Base-by-base conservation (phyloP, 2,797 vertebrate genomes). In the Myotis pilosus region DNA sequence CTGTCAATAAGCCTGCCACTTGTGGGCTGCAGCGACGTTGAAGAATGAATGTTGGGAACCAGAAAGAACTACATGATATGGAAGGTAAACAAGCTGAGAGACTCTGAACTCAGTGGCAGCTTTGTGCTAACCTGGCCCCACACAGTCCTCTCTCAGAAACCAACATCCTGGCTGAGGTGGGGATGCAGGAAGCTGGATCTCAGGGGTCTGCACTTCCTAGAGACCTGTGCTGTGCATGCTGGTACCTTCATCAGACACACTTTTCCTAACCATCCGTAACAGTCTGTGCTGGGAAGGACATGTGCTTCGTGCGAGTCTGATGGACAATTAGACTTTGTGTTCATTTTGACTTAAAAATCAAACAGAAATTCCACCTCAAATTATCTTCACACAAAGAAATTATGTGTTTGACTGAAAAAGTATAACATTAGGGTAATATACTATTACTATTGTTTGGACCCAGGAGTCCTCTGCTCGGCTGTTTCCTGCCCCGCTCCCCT, bases 261-360 rank as follows among this genome's bases (percentile, higher is more conserved):
- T 19, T 60, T 64, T 30, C 38, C 17, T 64, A n/a, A 36, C 36
- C 9, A 47, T 79, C 15, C 15, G 1, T 28, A 23, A 53, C 20
- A 33, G 28, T 69, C 25, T 71, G 8, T 47, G 28, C 16, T 51
- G 30, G 33, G n/a, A 41, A 10, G 20, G 33, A 51, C 11, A 13
- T 44, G 23, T 33, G 25, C n/a, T 87, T 80, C 30, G 0, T 71
- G n/a, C 23, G 60, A 20, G 0, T 82, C 36, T 62, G 22, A 71
- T 16, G 5, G 41, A 80, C 69, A 88, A 9, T 44, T 55, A 64
- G 8, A 9, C 15, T 57, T 25, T 44, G 47, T 81, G 30, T 38
- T 93, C 19, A 33, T 69, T 91, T 91, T 4, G 9, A 51, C 8
- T 72, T 91, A 62, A 92, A 79, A 84, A n/a, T 49, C 12, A 69